phyloP scores from a whole-genome alignment of 2,888 invertebrate genomes.

The Ormyrus pomaceus region DNA sequence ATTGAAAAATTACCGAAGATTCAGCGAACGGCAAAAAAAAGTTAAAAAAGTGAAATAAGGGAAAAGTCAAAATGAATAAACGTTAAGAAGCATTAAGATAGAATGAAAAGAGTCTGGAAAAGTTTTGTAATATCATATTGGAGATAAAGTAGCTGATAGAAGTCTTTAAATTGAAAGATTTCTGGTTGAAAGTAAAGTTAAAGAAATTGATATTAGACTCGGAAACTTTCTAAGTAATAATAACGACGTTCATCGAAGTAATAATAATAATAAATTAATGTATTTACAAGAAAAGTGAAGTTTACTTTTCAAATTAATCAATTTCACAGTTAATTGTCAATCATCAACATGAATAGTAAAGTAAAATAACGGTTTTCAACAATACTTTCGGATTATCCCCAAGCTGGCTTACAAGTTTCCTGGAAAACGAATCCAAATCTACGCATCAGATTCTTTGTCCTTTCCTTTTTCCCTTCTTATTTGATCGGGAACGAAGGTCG shows the following conservation, averaged over 20 bases:
- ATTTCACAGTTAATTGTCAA: too few species aligned
- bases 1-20: constrained; percentile 26
- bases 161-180: constrained; percentile 25
- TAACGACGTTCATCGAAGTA: too few species aligned
- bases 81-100: neutral
- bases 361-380: too few species aligned
- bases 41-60: neutral
- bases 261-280: too few species aligned
- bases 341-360: too few species aligned
- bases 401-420: neutral
- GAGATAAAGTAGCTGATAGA: constrained; percentile 30
- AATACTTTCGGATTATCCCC: neutral
- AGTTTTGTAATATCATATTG: constrained; percentile 33
- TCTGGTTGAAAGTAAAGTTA: constrained; percentile 1
- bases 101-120: constrained; percentile 4
- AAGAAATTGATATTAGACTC: neutral
- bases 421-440: constrained; percentile 6
- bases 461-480: neutral
- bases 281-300: too few species aligned
- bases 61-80: constrained; percentile 22
- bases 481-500: constrained; percentile 3
- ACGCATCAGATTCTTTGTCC: neutral
- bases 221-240: neutral
- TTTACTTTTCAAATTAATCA: too few species aligned
- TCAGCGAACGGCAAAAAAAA: constrained; percentile 4